These are phyloP conservation scores for Strigamia crassipes DNA, from an alignment of 2,888 invertebrate species.

Conservation along the genomic window DNA sequence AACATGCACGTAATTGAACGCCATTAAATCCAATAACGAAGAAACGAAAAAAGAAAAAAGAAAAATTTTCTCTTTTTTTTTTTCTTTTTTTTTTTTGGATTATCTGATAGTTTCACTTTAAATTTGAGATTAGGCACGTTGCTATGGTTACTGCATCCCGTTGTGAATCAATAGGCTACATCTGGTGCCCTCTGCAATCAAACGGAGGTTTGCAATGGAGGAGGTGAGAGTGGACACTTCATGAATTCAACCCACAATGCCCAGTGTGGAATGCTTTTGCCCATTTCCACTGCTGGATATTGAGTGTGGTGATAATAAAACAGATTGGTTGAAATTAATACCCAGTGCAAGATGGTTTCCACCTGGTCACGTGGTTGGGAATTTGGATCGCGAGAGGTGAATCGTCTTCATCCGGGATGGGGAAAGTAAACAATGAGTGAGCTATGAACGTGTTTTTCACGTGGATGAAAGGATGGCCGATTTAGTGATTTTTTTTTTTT, in stretches of 20 bases:
- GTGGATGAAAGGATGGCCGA: no score
- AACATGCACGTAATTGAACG: no score
- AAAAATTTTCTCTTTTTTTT: neutral
- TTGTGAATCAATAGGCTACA: slow-evolving; percentile 30
- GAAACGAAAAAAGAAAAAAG: no score
- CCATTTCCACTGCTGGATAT: slow-evolving; percentile 21
- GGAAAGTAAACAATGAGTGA: no score
- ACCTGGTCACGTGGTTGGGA: no score
- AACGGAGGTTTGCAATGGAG: slow-evolving; percentile 14
- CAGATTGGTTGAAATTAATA: neutral
- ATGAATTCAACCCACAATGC: slow-evolving; percentile 15
- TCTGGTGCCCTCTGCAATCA: slow-evolving; percentile 30
- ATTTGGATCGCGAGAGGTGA: no score
- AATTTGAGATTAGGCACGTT: slow-evolving; percentile 18
- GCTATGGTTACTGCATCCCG: slow-evolving; percentile 15
- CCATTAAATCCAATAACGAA: no score
- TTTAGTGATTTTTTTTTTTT: no score
- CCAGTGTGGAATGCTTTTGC: slow-evolving; percentile 19
- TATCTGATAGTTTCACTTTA: slow-evolving; percentile 3
- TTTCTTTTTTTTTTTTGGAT: neutral
- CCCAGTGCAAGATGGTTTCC: neutral
- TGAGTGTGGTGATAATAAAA: slow-evolving; percentile 17
- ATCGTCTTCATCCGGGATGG: no score
- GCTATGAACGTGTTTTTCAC: no score
- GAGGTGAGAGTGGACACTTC: slow-evolving; percentile 26